These are phyloP conservation scores for Pagrus major DNA, from an alignment of 2,113 vertebrate genomes.

Conservation along the genomic window DNA sequence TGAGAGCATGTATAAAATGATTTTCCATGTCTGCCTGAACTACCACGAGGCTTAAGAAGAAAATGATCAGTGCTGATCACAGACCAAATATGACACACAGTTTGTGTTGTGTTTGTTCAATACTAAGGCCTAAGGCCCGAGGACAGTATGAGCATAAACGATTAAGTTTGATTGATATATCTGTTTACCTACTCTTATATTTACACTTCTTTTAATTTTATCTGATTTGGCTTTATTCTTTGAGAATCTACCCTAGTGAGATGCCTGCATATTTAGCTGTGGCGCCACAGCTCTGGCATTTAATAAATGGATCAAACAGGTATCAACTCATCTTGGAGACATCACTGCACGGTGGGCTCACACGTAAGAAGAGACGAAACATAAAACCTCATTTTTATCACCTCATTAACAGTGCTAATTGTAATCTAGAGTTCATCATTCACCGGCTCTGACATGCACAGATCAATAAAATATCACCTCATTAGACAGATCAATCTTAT, in stretches of 20 bases:
- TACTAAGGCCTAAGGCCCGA: not conserved
- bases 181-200: not conserved
- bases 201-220: not conserved
- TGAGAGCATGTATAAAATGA: not conserved
- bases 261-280: not conserved
- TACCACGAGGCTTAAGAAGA: not conserved
- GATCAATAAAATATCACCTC: slow-evolving; percentile 26
- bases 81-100: not conserved
- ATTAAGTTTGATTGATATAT: not conserved
- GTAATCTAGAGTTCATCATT: slow-evolving; percentile 26
- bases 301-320: slow-evolving; percentile 31
- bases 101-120: slow-evolving; percentile 1
- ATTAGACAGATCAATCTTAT: not conserved
- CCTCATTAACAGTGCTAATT: slow-evolving; percentile 27
- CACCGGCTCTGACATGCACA: not conserved
- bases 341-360: not conserved
- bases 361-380: not conserved
- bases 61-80: not conserved
- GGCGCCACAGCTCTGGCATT: not conserved
- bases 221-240: slow-evolving; percentile 25
- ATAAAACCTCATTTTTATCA: slow-evolving; percentile 31
- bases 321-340: slow-evolving; percentile 26
- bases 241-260: not conserved
- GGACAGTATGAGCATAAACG: not conserved
- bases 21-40: not conserved